Conservation (phyloP, 2,797 vertebrate species). For the Parotocinclus haroldoi region DNA sequence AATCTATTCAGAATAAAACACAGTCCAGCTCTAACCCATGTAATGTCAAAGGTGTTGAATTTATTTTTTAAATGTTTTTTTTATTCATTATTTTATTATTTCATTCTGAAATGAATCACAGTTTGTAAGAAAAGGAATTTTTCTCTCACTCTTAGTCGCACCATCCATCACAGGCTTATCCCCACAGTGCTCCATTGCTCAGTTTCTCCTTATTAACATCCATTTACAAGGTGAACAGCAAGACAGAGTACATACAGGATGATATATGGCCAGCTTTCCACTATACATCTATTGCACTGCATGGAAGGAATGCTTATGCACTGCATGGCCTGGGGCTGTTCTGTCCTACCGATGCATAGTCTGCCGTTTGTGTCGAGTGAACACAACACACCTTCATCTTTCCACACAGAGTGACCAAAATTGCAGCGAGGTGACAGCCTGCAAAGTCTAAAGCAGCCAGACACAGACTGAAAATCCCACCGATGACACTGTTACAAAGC, state of each 20-base stretch:
- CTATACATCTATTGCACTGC: conserved; percentile 15
- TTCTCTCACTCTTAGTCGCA: not conserved
- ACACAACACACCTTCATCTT: conserved; percentile 13
- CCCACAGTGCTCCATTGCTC: conserved; percentile 27
- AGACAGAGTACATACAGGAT: conserved; percentile 8
- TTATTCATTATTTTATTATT: no score
- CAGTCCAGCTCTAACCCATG: no score
- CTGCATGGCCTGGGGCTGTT: conserved; percentile 29
- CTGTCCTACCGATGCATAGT: conserved; percentile 16
- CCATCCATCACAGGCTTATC: conserved; percentile 32
- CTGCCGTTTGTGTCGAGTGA: conserved; percentile 20
- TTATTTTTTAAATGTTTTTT: no score
- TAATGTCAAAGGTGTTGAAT: no score
- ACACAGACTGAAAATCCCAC: not conserved
- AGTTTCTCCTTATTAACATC: conserved; percentile 43
- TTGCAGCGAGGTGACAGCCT: no score
- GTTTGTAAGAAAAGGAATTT: not conserved
- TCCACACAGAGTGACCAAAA: conserved; percentile 18
- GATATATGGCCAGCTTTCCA: conserved; percentile 29
- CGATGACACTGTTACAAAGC: conserved; percentile 5
- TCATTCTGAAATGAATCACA: no score
- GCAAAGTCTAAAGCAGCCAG: not conserved
- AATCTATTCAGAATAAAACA: no score
- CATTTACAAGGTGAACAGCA: conserved; percentile 39
- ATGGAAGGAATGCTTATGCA: conserved; percentile 9